These are phyloP conservation scores for Melinopterus prodromus DNA, from an alignment of 2,888 invertebrate species.

Conservation along the genomic window DNA sequence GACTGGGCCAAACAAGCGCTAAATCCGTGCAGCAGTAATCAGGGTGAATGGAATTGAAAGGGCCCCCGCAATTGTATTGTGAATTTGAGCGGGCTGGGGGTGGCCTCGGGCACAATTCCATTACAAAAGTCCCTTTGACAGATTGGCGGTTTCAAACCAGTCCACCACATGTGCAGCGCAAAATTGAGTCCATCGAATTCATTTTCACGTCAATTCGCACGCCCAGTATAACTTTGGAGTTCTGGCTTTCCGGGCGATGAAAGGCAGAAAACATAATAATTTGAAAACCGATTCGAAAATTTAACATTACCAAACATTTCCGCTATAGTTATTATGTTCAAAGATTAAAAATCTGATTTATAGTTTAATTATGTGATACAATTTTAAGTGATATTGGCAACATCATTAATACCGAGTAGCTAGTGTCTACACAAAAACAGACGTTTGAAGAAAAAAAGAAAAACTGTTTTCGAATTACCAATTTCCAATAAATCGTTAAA, in stretches of 20 bases:
- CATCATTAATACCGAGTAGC: too few species aligned
- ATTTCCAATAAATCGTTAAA: too few species aligned
- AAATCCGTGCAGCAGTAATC: constrained; percentile 4
- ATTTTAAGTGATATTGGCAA: too few species aligned
- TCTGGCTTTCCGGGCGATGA: background rate
- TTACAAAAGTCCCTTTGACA: constrained; percentile 21
- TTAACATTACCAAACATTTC: background rate
- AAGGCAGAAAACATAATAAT: background rate
- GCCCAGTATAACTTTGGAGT: background rate
- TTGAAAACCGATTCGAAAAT: background rate
- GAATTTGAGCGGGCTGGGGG: background rate
- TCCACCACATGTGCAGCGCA: constrained; percentile 8
- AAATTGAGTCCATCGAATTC: constrained; percentile 11
- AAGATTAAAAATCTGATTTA: too few species aligned
- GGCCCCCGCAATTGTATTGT: background rate
- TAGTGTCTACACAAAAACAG: too few species aligned
- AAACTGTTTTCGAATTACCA: too few species aligned
- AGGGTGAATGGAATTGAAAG: background rate
- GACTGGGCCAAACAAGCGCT: background rate
- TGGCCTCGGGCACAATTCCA: constrained; percentile 12
- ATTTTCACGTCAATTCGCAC: constrained; percentile 4
- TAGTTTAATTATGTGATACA: too few species aligned
- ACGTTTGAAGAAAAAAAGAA: too few species aligned
- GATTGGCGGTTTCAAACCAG: constrained; percentile 17
- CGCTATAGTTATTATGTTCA: too few species aligned